These are phyloP conservation scores for Leptinotarsa texana DNA, from an alignment of 1,140 invertebrate genomes.

Conservation along the genomic window DNA sequence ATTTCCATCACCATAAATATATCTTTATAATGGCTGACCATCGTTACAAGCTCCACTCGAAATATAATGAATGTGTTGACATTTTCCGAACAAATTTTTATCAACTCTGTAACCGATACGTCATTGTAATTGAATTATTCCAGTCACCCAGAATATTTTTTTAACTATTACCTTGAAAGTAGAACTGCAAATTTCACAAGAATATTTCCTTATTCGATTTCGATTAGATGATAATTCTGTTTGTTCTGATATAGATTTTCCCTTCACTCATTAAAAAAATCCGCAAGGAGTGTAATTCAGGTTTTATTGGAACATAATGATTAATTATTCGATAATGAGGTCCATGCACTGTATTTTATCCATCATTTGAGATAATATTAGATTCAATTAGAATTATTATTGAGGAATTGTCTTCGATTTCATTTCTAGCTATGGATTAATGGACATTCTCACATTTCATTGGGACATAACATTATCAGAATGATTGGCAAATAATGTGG, in stretches of 20 bases:
- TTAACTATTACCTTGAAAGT: not conserved
- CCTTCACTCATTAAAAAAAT: constrained; percentile 7
- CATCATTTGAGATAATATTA: not conserved
- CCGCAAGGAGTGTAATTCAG: not conserved
- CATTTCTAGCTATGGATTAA: too few species aligned
- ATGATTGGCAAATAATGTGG: too few species aligned
- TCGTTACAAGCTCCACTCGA: too few species aligned
- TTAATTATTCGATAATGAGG: not conserved
- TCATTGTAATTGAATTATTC: not conserved
- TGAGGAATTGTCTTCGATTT: too few species aligned
- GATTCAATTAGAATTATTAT: too few species aligned
- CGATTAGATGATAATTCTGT: constrained; percentile 6
- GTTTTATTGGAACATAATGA: constrained; percentile 1
- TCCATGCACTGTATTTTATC: not conserved
- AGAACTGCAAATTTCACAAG: constrained; percentile 3
- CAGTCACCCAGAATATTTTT: not conserved
- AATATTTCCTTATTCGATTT: constrained; percentile 9
- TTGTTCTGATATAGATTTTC: not conserved
- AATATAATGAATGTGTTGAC: too few species aligned
- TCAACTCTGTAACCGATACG: not conserved
- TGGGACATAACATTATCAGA: too few species aligned
- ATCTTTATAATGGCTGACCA: too few species aligned
- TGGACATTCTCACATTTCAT: too few species aligned
- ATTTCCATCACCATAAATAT: too few species aligned
- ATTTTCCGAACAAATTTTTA: not conserved